Percentiles rank a stretch among this genome's conserved stretches.
phyloP scores from a whole-genome alignment of 2,113 vertebrate species.

The Excalfactoria chinensis region DNA sequence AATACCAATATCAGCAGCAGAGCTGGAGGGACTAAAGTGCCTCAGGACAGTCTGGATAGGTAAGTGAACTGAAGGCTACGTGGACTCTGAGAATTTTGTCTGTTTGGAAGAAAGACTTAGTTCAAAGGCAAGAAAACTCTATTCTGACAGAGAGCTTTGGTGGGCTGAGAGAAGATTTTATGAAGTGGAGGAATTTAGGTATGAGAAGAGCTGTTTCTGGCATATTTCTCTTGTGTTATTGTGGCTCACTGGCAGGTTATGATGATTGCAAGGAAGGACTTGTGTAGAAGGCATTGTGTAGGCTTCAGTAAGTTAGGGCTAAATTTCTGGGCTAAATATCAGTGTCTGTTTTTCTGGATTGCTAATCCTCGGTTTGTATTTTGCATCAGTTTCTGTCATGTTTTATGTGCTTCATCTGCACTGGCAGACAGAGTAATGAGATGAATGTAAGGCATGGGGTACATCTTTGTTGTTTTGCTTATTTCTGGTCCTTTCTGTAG shows the following conservation, averaged over 20 bases:
- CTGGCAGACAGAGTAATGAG: neutral
- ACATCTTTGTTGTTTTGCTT: neutral
- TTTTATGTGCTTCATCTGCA: neutral
- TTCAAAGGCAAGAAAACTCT: neutral
- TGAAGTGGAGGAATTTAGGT: neutral
- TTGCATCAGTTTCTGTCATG: neutral
- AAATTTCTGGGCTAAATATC: neutral
- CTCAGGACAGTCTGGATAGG: conserved; percentile 89
- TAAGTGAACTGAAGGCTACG: conserved; percentile 73
- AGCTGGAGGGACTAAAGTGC: conserved; percentile 89
- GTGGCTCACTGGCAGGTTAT: neutral
- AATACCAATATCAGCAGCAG: conserved; percentile 87
- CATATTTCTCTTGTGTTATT: neutral
- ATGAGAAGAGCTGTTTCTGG: neutral
- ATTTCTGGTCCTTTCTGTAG: neutral
- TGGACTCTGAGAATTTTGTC: neutral
- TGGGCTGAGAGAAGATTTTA: neutral
- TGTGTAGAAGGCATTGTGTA: neutral
- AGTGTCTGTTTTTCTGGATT: neutral
- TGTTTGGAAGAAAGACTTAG: neutral
- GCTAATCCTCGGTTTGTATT: neutral
- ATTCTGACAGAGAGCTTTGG: neutral
- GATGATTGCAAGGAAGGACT: neutral
- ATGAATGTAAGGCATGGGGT: neutral
- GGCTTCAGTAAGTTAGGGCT: neutral